Base-by-base conservation (phyloP, 2,888 invertebrate species). In the Fabriciana adippe region DNA sequence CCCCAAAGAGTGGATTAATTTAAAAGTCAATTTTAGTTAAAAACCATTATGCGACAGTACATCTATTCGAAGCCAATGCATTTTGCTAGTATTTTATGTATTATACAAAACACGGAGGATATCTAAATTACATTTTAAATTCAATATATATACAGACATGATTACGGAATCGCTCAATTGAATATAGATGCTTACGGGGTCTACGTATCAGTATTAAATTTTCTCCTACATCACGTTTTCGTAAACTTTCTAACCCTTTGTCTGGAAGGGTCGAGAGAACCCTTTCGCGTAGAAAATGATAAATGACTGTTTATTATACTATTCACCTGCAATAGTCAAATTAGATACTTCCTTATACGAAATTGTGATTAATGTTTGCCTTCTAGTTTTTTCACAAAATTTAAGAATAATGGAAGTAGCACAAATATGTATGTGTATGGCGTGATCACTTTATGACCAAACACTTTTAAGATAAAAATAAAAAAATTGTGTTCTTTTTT, bases 211-310 rank as follows among this genome's bases (percentile, higher is more conserved):
- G 62, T 57, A 66, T 69, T 63, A 64, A 64, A 61, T 67, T 67
- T 66, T 51, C 66, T 50, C 56, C 64, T 59, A 75, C 74, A 69
- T 75, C 81, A 79, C 80, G 78, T 81, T 82, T 57, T 77, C 73
- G 74, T 31, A 64, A 73, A 73, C 70, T 73, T 73, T 72, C 65
- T 54, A 35, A 55, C 63, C 67, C 67, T 66, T 73, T 72, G 72
- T 72, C 68, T 66, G 70, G 47, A 65, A 72, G 69, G 73, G 72
- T 73, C 71, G 64, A 56, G 59, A 41, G 35, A 59, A 69, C 66
- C 72, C 69, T 72, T 72, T 70, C 64, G 68, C 61, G 65, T 72
- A 68, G 57, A 21, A 68, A 69, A 73, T 72, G 73, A 73, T 73
- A 71, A 71, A 73, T 68, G 50, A 65, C 68, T 70, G 57, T 65